A percentile compares a stretch with the other conserved stretches of the same genome.
Conservation (phyloP, 2,113 vertebrate genomes). For the Apaloderma vittatum region DNA sequence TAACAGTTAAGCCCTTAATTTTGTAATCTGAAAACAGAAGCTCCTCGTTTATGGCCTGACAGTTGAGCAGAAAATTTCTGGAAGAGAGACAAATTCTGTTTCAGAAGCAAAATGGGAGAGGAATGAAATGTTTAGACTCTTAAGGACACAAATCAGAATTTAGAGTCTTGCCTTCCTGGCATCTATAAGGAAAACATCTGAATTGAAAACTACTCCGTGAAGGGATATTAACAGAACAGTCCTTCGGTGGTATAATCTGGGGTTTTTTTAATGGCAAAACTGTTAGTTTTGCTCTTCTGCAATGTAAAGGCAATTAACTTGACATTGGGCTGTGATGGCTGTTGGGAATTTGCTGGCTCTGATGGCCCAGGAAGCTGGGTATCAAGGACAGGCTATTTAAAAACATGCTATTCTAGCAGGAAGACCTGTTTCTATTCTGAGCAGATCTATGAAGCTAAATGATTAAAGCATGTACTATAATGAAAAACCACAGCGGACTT, state of each 20-base stretch:
- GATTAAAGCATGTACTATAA: neutral
- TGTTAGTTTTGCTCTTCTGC: constrained; percentile 4
- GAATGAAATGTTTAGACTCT: neutral
- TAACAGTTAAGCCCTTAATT: constrained; percentile 10
- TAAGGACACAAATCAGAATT: neutral
- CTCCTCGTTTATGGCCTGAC: neutral
- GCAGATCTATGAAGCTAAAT: neutral
- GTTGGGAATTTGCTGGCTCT: constrained; percentile 22
- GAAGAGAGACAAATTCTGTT: neutral
- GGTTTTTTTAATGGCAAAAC: neutral
- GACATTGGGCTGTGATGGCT: neutral
- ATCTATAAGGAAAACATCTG: neutral
- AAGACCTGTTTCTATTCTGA: constrained; percentile 34
- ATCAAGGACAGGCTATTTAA: constrained; percentile 27
- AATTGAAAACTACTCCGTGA: neutral
- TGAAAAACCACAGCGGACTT: neutral
- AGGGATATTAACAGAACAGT: neutral
- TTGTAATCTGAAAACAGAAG: neutral
- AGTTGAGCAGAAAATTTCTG: neutral
- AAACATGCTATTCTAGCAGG: constrained; percentile 18
- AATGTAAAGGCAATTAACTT: constrained; percentile 38
- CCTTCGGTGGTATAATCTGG: neutral
- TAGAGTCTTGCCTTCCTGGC: neutral
- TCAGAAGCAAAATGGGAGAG: neutral
- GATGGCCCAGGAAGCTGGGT: constrained; percentile 2